Percentiles rank a stretch among this genome's conserved stretches.
Conservation (phyloP, 2,888 invertebrate species). For the Polia nebulosa region DNA sequence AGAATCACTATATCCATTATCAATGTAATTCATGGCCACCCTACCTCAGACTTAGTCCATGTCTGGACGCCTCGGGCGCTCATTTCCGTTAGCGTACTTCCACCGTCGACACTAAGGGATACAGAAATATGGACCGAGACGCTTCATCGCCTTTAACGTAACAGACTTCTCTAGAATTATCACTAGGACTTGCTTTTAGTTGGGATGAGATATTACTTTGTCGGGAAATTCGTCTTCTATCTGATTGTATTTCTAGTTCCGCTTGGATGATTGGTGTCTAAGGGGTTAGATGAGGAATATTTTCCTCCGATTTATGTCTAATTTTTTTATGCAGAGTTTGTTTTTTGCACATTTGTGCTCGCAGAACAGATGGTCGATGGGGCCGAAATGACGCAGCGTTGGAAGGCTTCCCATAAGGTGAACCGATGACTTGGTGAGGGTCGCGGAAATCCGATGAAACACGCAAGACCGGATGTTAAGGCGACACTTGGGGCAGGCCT, state of each 20-base stretch:
- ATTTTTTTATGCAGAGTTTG: too few species aligned
- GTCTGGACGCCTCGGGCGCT: slow-evolving; percentile 58
- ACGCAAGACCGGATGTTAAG: too few species aligned
- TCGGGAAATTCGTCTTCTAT: background rate
- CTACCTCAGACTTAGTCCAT: slow-evolving; percentile 41
- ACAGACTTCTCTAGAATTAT: background rate
- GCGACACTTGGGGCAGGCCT: too few species aligned
- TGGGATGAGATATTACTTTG: background rate
- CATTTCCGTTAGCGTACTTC: slow-evolving; percentile 61
- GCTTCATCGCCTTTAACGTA: slow-evolving; percentile 45
- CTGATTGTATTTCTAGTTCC: slow-evolving; percentile 1
- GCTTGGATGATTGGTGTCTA: background rate
- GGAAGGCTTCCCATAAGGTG: too few species aligned
- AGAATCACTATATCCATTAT: background rate
- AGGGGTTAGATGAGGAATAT: background rate
- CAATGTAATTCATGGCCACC: slow-evolving; percentile 12
- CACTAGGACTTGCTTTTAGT: slow-evolving; percentile 5
- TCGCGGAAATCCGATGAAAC: too few species aligned
- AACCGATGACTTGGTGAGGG: too few species aligned
- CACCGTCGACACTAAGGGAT: slow-evolving; percentile 51
- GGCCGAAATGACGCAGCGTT: too few species aligned
- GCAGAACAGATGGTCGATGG: too few species aligned
- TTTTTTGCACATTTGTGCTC: too few species aligned
- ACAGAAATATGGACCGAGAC: slow-evolving; percentile 55
- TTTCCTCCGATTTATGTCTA: too few species aligned